Percentiles rank a stretch among this genome's conserved stretches.
These are phyloP conservation scores for Paedocypris sp. DNA, from an alignment of 2,113 vertebrate species.

Conservation along the genomic window DNA sequence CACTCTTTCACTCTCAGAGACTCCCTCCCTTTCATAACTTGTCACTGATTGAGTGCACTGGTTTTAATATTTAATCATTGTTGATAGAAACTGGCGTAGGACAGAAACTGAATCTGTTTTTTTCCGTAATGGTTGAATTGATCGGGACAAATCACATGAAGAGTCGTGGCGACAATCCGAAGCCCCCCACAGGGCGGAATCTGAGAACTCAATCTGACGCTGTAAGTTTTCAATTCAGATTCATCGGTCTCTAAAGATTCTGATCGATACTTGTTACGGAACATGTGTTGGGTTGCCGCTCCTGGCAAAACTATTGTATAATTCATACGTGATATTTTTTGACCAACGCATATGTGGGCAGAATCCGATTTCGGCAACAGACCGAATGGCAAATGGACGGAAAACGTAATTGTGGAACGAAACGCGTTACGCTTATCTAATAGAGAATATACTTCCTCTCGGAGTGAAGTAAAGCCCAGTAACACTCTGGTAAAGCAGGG, in stretches of 20 bases:
- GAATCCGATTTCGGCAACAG: not conserved
- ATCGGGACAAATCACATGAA: conserved; percentile 3
- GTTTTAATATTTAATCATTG: conserved; percentile 29
- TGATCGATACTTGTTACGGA: too few species aligned
- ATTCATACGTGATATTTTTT: conserved; percentile 5
- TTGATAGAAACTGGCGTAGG: conserved; percentile 31
- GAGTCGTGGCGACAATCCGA: not conserved
- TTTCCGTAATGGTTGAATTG: conserved; percentile 12
- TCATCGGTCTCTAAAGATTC: too few species aligned
- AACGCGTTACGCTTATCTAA: not conserved
- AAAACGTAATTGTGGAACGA: not conserved
- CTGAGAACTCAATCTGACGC: not conserved
- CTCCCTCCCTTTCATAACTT: not conserved
- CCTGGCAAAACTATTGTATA: not conserved
- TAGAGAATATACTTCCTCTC: not conserved
- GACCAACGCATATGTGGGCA: not conserved
- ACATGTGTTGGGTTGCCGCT: too few species aligned
- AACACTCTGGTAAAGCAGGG: not conserved
- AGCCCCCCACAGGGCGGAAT: not conserved
- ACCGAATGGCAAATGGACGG: not conserved
- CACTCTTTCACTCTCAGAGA: not conserved
- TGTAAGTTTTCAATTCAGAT: too few species aligned
- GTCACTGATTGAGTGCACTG: conserved; percentile 1
- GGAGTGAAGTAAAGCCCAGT: not conserved
- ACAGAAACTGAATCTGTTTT: conserved; percentile 25